Percentiles rank a stretch among this genome's conserved stretches.
Evolutionary conservation across 1,140 invertebrate species (phyloP).

Genomic region (Zophobas atratus): DNA sequence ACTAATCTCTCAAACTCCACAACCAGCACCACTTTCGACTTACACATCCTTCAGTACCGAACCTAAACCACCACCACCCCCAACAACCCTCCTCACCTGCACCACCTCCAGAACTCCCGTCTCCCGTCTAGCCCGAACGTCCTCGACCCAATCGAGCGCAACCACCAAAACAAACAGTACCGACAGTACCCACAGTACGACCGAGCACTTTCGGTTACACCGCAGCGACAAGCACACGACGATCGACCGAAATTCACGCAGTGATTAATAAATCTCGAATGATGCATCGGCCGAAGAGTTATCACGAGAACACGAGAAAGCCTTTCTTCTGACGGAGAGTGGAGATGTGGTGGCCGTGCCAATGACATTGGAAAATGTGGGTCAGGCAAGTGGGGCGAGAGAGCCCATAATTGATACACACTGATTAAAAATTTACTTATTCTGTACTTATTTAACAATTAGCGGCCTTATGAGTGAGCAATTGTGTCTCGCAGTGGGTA

Average conservation of each 20-base stretch:
- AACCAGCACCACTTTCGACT: too few relatives aligned
- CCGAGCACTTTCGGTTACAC: slow-evolving; percentile 17
- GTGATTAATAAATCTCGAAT: too few relatives aligned
- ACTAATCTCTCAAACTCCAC: too few relatives aligned
- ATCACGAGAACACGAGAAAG: slow-evolving; percentile 17
- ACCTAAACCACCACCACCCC: too few relatives aligned
- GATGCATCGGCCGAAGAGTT: too few relatives aligned
- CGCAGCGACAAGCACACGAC: neutral
- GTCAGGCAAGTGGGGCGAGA: slow-evolving; percentile 51
- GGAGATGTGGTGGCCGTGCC: slow-evolving; percentile 46
- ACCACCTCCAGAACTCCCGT: slow-evolving; percentile 10
- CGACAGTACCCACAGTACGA: neutral
- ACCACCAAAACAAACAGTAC: slow-evolving; percentile 41
- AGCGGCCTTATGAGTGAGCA: slow-evolving; percentile 18
- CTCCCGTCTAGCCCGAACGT: neutral
- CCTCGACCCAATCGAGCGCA: neutral
- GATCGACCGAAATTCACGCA: slow-evolving; percentile 6
- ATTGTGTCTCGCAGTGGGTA: slow-evolving; percentile 16
- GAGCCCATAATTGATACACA: slow-evolving; percentile 46
- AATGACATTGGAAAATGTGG: slow-evolving; percentile 55
- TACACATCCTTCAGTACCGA: too few relatives aligned
- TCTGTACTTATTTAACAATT: slow-evolving; percentile 30
- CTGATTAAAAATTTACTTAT: slow-evolving; percentile 45
- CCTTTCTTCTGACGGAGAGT: slow-evolving; percentile 33
- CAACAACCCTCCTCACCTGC: slow-evolving; percentile 3